Evolutionary conservation across 2,888 invertebrate species (phyloP), one percentile per base, ranked within the genome.

Genomic region (Geotrupes spiniger): DNA sequence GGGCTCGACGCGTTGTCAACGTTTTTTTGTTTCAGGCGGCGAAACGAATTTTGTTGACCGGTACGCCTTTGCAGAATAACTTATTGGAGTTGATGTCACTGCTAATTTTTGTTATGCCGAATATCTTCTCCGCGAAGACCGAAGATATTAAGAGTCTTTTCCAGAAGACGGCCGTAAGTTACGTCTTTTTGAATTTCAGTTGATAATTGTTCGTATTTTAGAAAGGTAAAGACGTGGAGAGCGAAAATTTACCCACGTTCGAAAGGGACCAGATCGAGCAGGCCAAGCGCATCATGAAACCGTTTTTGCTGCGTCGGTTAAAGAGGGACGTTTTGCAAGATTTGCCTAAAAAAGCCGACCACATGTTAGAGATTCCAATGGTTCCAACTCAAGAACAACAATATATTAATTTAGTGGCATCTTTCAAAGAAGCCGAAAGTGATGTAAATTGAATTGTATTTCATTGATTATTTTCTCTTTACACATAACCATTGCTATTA

Each of bases 11-110:
- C n/a, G n/a, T n/a, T 28, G 9, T 28, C 3, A 6, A 5, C 15
- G 29, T 16, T 37, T 28, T 28, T 49, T 51, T 25, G 58, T 74
- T 75, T 10, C 70, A 89, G 86, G 91, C 94, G 0, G 82, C 86
- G 62, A 85, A 89, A 70, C 82, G 96, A 25, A 82, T 97, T 26
- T 76, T 98, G 8, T 74, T 98, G 14, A 98, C 97, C 0, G 98
- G 97, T 2, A 98, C 97, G 0, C 97, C 97, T 0, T 76, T 98
- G 2, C 97, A 98, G 74, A 98, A 98, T 75, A 97, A 96, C 72
- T 77, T 98, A 26, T 72, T 97, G 36, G 97, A 98, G 73, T 76
- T 98, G 54, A 96, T 98, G 89, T 96, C 96, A 0, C 75, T 98
- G 27, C 78, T 98, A 12, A 90, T 92, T 63, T 98, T 98, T 71